phyloP scores from a whole-genome alignment of 1,140 invertebrate species.

The Laodelphax striatellus region DNA sequence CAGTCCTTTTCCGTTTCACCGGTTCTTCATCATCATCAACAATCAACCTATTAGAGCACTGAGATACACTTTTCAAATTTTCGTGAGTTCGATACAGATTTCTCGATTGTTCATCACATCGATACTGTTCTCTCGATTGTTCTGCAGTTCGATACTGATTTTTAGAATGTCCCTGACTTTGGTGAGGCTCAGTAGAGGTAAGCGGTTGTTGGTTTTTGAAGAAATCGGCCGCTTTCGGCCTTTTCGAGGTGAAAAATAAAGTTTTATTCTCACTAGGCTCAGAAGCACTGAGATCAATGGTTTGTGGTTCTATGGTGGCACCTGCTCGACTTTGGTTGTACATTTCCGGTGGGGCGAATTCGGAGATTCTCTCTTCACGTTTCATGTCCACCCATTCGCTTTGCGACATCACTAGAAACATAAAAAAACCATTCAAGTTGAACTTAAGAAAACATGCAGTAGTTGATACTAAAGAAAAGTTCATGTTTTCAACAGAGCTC shows the following conservation, averaged over 20 bases:
- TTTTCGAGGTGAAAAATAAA: not conserved
- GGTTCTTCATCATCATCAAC: not conserved
- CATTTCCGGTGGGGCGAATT: conserved; percentile 49
- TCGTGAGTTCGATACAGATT: not conserved
- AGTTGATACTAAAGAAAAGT: too few relatives aligned
- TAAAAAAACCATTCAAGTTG: not conserved
- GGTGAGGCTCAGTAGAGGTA: not conserved
- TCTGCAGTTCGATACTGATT: conserved; percentile 20
- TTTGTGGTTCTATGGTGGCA: not conserved
- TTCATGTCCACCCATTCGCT: conserved; percentile 69
- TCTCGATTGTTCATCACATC: conserved; percentile 6
- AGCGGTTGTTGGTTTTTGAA: not conserved
- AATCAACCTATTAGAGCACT: not conserved
- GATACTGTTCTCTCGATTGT: conserved; percentile 21
- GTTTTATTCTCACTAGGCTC: conserved; percentile 2
- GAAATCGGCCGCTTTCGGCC: not conserved
- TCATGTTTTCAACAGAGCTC: too few relatives aligned
- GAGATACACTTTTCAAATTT: too few relatives aligned
- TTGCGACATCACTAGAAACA: conserved; percentile 46
- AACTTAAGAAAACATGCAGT: not conserved
- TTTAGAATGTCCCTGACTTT: not conserved
- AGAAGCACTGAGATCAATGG: not conserved
- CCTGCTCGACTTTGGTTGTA: not conserved
- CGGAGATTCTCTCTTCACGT: conserved; percentile 46
- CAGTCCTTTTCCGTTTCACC: conserved; percentile 28